Base-by-base conservation (phyloP, 2,888 invertebrate species). In the Melinaea marsaeus region DNA sequence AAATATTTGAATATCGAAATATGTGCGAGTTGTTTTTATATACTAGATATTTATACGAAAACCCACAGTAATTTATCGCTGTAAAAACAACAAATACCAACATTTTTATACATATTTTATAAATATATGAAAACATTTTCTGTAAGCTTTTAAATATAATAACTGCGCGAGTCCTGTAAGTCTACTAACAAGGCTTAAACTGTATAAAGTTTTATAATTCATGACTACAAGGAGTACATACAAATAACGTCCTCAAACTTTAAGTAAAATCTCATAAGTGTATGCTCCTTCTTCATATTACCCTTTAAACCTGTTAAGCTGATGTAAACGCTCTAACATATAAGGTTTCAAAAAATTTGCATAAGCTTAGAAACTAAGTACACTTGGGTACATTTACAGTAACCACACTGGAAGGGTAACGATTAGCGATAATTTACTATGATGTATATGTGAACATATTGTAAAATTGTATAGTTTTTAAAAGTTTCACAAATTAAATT, bases 311-410 rank as follows among this genome's bases (percentile, higher is more conserved):
- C 67, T 57, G 61, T 63, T 59, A 59, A 63, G 59, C 63, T 65
- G 59, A 57, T 61, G 62, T 65, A 62, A 57, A 61, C 47, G 51
- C 58, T 58, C 61, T 59, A 65, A 63, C 63, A 63, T 65, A 61
- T 67, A 59, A 67, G 60, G 67, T 65, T 62, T 61, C 67, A 55
- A 61, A 67, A 65, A 67, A 65, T 67, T 67, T 58, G 61, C 65
- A 67, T 65, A 67, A 65, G 61, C 62, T 51, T 55, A 34, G 33
- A 54, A 61, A 61, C 67, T 63, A 54, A 67, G 62, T 56, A 58
- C 62, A 63, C 60, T 63, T 67, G 59, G 61, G 60, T 67, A 64
- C 67, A 65, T 65, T 63, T 62, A 67, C 56, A 64, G 58, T 59
- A 67, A 67, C 67, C 62, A 57, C 62, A 3, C 42, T 42, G 9